These are phyloP conservation scores for Oreortyx pictus DNA, from an alignment of 2,797 vertebrate genomes.

Conservation along the genomic window DNA sequence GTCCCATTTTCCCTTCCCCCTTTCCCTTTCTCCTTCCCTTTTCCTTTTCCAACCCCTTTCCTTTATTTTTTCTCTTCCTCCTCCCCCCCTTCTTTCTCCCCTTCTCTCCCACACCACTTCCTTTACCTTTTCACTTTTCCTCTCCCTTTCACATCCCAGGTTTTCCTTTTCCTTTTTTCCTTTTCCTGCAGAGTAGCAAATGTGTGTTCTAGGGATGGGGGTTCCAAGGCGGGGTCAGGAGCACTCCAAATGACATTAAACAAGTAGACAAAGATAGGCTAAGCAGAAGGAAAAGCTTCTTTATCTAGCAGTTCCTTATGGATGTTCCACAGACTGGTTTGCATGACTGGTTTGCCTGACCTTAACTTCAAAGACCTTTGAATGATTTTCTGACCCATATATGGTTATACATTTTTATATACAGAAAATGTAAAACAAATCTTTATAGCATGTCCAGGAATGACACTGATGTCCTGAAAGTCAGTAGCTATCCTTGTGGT, in stretches of 20 bases:
- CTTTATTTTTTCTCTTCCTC: too few relatives aligned
- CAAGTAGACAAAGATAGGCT: rapidly evolving
- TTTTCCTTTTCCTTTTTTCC: not conserved
- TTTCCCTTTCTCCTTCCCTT: not conserved
- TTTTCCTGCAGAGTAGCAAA: not conserved
- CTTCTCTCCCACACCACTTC: not conserved
- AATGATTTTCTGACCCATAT: not conserved
- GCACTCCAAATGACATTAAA: not conserved
- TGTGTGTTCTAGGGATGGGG: not conserved
- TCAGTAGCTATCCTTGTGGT: not conserved
- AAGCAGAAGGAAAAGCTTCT: not conserved
- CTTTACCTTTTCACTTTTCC: not conserved
- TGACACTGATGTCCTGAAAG: not conserved
- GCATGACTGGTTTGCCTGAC: not conserved
- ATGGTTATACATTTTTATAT: not conserved
- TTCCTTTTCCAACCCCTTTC: not conserved
- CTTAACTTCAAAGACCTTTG: not conserved
- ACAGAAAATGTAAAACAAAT: not conserved
- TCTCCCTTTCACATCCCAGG: not conserved
- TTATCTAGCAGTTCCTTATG: not conserved
- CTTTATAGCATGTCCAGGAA: not conserved
- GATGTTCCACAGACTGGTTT: not conserved
- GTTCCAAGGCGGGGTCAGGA: not conserved
- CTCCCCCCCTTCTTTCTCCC: not conserved
- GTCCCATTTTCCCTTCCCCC: not conserved